Percentiles rank a stretch among this genome's conserved stretches.
These are phyloP conservation scores for Aphodius granarius DNA, from an alignment of 2,888 invertebrate species.

Conservation along the genomic window DNA sequence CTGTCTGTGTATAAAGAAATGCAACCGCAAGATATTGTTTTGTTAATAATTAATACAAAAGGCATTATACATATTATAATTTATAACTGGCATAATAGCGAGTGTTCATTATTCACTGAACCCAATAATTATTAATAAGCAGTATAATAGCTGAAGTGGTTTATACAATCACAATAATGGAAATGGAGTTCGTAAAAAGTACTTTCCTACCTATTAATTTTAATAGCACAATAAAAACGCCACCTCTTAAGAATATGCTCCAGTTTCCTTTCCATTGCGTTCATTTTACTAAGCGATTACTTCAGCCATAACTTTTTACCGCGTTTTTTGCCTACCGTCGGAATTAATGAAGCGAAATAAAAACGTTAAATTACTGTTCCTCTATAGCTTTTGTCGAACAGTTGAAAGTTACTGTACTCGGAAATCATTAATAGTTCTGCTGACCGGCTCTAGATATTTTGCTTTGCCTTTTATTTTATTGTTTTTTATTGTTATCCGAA, in stretches of 20 bases:
- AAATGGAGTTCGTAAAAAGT: not conserved
- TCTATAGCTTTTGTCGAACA: not conserved
- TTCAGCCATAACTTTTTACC: not conserved
- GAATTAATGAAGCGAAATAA: not conserved
- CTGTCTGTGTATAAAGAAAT: too few relatives aligned
- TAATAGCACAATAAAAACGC: not conserved
- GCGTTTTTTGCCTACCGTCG: not conserved
- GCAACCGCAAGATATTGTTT: too few relatives aligned
- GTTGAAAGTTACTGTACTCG: not conserved
- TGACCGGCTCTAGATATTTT: not conserved
- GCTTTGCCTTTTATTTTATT: not conserved
- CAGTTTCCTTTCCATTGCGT: not conserved
- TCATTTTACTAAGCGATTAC: not conserved
- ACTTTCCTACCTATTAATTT: not conserved
- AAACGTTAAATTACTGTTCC: not conserved
- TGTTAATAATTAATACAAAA: too few relatives aligned
- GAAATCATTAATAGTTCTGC: not conserved
- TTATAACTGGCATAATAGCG: too few relatives aligned
- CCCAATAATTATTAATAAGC: not conserved
- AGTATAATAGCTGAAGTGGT: not conserved
- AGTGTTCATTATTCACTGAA: too few relatives aligned
- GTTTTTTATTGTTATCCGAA: not conserved
- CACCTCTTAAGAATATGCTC: not conserved
- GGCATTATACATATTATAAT: too few relatives aligned
- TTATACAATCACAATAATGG: not conserved